Base-by-base conservation (phyloP, 2,113 vertebrate genomes). In the Melanotaenia duboulayi region DNA sequence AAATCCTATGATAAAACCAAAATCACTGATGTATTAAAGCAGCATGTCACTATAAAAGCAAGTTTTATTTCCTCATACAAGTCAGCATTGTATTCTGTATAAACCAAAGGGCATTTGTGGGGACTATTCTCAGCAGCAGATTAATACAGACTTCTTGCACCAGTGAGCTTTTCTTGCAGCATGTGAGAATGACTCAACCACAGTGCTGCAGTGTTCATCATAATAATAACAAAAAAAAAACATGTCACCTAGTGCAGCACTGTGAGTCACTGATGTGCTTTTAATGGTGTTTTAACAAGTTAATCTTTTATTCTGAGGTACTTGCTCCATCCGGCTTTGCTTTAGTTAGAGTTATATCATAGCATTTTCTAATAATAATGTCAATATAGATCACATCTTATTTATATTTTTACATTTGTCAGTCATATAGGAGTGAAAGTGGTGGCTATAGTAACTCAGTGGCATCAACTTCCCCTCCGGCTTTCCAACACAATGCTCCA, bases 361-460 rank as follows among this genome's bases (percentile, higher is more conserved):
- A 51, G 23, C 48, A 42, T 58, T 78, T 49, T 42, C 48, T 40
- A 20, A 10, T 54, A 20, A 66, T 23, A 61, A 46, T 22, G 12
- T 14, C 19, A 46, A 49, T 37, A 48, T 16, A 37, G 32, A 65
- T 25, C 24, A 58, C 52, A 48, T 42, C 16, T 42, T 55, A 62
- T 59, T 72, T 16, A 22, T 8, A 10, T 64, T 23, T 82, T 51
- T 89, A 19, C 4, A 0, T 74, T 52, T 73, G 10, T 37, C 74
- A 93, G 92, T 78, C 87, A 17, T 92, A 87, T 62, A 87, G 90
- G 58, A 84, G 88, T 82, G 95, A 96, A 71, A 95, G 93, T 76
- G 96, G 96, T 11, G 95, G 96, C 48, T 96, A 95, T 87, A 91
- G 94, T 44, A 95, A 95, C 81, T 83, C 94, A 14, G 82, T 87